A percentile compares a stretch with the other conserved stretches of the same genome.
phyloP scores from a whole-genome alignment of 2,113 vertebrate genomes.

The Procapra przewalskii region DNA sequence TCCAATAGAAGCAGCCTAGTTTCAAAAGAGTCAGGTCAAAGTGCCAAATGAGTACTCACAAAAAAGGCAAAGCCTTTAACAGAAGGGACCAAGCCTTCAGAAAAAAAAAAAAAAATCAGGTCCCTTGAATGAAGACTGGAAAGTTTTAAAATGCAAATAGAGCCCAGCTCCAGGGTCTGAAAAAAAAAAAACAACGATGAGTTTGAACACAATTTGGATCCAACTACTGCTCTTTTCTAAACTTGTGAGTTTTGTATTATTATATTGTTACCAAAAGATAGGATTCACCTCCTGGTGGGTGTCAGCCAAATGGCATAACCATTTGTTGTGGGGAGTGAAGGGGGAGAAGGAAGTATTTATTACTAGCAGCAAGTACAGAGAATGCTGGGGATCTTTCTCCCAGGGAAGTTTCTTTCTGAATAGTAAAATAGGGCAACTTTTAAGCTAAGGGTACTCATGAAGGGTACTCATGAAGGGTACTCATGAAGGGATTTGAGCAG shows the following conservation, averaged over 20 bases:
- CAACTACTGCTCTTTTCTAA: neutral
- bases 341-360: neutral
- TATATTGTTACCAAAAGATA: neutral
- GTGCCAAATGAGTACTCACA: neutral
- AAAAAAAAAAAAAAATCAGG: neutral
- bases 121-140: neutral
- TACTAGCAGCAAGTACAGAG: neutral
- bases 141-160: neutral
- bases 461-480: too few species aligned
- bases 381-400: neutral
- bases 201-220: neutral
- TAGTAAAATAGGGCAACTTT: neutral
- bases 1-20: neutral
- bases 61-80: neutral
- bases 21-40: neutral
- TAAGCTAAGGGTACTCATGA: neutral
- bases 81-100: neutral
- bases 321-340: neutral
- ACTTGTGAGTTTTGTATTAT: neutral
- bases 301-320: neutral
- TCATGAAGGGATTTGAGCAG: neutral
- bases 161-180: neutral
- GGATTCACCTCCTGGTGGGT: neutral
- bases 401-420: neutral
- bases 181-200: neutral